phyloP scores from a whole-genome alignment of 2,113 vertebrate genomes.

The Rhabdomys dilectus region DNA sequence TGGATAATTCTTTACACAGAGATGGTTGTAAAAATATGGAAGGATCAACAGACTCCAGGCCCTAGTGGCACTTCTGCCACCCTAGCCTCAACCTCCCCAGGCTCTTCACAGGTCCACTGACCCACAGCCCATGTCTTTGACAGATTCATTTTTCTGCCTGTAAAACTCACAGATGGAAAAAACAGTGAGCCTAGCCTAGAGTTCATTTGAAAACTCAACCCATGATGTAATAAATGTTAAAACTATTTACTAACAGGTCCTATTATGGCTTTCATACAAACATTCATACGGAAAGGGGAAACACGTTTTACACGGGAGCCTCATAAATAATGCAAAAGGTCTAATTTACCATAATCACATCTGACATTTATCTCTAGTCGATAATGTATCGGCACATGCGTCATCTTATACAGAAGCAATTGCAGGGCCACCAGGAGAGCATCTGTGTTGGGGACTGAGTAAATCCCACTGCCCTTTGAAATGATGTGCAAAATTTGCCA shows the following conservation, averaged over 20 bases:
- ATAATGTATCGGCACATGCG: conserved; percentile 30
- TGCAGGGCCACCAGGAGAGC: background rate
- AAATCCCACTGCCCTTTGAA: conserved; percentile 39
- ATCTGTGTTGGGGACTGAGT: conserved; percentile 40
- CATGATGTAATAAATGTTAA: conserved; percentile 47
- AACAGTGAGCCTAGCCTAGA: background rate
- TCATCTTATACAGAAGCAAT: conserved; percentile 40
- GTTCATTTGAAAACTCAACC: background rate
- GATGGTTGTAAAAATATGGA: background rate
- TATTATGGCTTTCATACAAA: conserved; percentile 50
- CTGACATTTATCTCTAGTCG: conserved; percentile 68
- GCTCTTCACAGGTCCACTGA: background rate
- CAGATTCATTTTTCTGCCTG: background rate
- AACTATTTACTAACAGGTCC: conserved; percentile 72
- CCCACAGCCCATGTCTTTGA: background rate
- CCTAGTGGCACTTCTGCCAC: background rate
- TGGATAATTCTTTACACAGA: background rate
- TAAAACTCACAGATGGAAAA: background rate
- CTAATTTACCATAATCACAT: conserved; percentile 77
- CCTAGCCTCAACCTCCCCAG: background rate
- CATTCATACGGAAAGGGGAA: conserved; percentile 5
- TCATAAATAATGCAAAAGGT: conserved; percentile 82
- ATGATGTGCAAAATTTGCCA: conserved; percentile 37
- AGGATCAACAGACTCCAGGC: background rate
- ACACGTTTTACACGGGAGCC: conserved; percentile 19